These are phyloP conservation scores for Tauraco erythrolophus DNA, from an alignment of 2,113 vertebrate species.

Conservation along the genomic window DNA sequence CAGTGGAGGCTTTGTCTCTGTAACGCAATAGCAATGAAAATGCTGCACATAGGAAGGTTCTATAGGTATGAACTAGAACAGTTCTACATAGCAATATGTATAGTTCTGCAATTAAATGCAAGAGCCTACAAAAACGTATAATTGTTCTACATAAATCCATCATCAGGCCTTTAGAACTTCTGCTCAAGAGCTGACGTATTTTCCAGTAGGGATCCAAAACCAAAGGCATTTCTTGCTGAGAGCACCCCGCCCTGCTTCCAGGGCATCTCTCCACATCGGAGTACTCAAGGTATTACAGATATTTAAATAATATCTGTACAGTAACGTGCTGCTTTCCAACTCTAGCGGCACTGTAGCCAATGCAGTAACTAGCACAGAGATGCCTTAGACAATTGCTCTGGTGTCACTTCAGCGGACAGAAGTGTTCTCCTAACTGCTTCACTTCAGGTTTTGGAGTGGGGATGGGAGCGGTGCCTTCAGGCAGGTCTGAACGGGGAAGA, in stretches of 20 bases:
- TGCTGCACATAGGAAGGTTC: neutral
- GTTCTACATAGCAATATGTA: neutral
- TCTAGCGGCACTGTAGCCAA: neutral
- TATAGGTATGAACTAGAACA: neutral
- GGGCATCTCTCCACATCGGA: neutral
- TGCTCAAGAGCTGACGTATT: neutral
- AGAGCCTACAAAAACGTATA: neutral
- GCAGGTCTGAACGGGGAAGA: neutral
- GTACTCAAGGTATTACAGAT: neutral
- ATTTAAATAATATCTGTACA: neutral
- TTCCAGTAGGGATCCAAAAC: neutral
- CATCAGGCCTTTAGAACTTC: neutral
- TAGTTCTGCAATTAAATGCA: neutral
- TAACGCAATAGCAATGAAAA: neutral
- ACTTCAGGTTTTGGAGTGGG: neutral
- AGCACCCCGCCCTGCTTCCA: neutral
- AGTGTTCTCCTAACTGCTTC: neutral
- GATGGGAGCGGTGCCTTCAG: neutral
- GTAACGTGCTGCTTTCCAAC: neutral
- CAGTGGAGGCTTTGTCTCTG: neutral
- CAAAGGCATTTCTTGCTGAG: neutral
- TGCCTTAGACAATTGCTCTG: neutral
- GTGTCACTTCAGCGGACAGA: neutral
- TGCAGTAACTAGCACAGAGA: neutral
- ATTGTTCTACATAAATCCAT: neutral